Conservation (phyloP, 1,140 invertebrate genomes). For the Pseudomyrmex pallidus region DNA sequence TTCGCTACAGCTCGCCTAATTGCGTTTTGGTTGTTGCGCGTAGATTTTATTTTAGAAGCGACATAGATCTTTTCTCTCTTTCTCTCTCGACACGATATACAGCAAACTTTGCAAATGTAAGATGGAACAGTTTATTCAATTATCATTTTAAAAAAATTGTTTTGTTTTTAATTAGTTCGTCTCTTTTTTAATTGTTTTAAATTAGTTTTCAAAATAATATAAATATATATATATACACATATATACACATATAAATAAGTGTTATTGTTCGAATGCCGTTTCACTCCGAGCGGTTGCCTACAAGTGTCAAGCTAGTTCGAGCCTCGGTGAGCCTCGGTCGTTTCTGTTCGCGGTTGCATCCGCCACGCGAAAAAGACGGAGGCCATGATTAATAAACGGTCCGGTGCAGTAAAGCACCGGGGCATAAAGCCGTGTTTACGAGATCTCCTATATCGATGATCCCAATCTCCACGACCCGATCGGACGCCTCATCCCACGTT, state of each 20-base stretch:
- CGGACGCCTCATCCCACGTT: slow-evolving; percentile 49
- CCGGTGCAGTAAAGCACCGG: slow-evolving; percentile 45
- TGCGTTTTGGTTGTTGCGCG: slow-evolving; percentile 42
- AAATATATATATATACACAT: too few relatives aligned
- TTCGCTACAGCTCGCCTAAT: slow-evolving; percentile 49
- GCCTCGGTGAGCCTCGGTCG: neutral
- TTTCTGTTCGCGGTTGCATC: neutral
- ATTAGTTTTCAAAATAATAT: neutral
- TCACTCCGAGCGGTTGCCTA: neutral
- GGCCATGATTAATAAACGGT: slow-evolving; percentile 68
- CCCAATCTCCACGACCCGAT: slow-evolving; percentile 61
- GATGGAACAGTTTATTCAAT: neutral
- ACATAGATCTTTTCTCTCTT: neutral
- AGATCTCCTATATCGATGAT: slow-evolving; percentile 65
- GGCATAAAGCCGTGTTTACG: slow-evolving; percentile 60
- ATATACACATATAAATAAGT: neutral
- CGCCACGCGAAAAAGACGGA: slow-evolving; percentile 48
- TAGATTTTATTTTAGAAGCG: slow-evolving; percentile 45
- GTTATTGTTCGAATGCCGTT: neutral
- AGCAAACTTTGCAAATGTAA: slow-evolving; percentile 13
- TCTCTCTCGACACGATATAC: slow-evolving; percentile 3
- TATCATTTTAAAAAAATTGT: neutral
- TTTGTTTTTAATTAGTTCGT: neutral
- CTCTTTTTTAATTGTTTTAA: neutral
- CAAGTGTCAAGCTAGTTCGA: slow-evolving; percentile 20